Base-by-base conservation (phyloP, 1,140 invertebrate species). In the Oryzaephilus surinamensis region DNA sequence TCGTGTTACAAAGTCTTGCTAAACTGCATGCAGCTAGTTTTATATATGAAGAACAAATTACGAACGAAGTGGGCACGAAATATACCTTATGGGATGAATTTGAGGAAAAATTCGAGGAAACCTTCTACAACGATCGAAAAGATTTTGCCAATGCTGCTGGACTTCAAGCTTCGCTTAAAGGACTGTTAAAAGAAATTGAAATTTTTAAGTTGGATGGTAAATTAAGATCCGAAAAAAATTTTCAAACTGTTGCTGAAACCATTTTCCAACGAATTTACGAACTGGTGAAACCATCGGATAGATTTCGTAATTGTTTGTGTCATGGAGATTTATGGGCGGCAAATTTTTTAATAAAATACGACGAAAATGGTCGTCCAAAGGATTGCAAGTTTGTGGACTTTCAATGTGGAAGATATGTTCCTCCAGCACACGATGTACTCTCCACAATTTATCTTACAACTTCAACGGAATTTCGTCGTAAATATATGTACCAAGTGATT, bases 281-380 rank as follows among this genome's bases (percentile, higher is more conserved):
- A 2, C 20, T 43, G 27, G 41, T 48, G 5, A 48, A 46, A 28
- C 44, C 38, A 12, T 41, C 57, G 2, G 33, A 45, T 11, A 43
- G 16, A 17, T 50, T 37, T 24, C 30, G 45, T 16, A 65, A 61
- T 36, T 58, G 63, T 5, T 43, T 66, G 18, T 61, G 54, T 20
- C 65, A 67, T 36, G 63, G 64, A 6, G 65, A 67, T 40, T 20
- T 66, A 17, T 67, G 63, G 63, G 48, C 59, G 0, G 66, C 63
- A 39, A 67, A 67, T 45, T 51, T 67, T 4, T 55, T 67, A 50
- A 60, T 67, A 21, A 59, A 62, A 50, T 38, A 54, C 43, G 38
- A 46, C 19, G 53, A 64, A 2, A 48, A 50, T 13, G 46, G 48
- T 1, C 29, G 38, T 5, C 59, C 62, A 0, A 46, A 40, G 0